These are phyloP conservation scores for Latrodectus geometricus DNA, from an alignment of 1,140 invertebrate species.

Conservation along the genomic window DNA sequence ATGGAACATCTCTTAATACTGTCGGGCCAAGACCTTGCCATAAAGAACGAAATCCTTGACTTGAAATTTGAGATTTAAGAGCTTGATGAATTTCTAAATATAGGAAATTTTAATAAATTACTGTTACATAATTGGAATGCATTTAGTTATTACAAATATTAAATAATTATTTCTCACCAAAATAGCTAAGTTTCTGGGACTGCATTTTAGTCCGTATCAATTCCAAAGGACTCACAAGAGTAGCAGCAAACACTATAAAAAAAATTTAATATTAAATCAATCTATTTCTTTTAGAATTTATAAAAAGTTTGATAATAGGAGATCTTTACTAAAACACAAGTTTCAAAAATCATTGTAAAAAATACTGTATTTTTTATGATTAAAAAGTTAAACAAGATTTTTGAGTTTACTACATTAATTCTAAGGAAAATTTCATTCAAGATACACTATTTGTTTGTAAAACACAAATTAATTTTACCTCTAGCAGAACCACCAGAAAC, in stretches of 20 bases:
- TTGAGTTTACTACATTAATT: too few species aligned
- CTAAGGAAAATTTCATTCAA: too few species aligned
- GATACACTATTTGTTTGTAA: too few species aligned
- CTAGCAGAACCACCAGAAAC: conserved; percentile 85
- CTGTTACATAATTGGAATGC: not conserved
- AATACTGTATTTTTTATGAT: too few species aligned
- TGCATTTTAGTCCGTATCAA: conserved; percentile 98
- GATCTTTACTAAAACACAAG: not conserved
- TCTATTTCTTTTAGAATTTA: not conserved
- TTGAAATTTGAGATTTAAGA: conserved; percentile 78
- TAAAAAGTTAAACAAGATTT: too few species aligned
- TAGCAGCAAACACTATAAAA: conserved; percentile 79
- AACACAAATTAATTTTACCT: conserved; percentile 66
- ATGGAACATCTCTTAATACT: conserved; percentile 94
- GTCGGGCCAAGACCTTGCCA: conserved; percentile 92
- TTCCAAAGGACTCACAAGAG: conserved; percentile 93
- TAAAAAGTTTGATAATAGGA: conserved; percentile 36
- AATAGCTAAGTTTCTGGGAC: conserved; percentile 88
- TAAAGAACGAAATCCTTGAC: conserved; percentile 81
- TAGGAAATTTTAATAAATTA: conserved; percentile 58
- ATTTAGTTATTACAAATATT: conserved; percentile 6
- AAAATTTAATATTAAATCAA: not conserved
- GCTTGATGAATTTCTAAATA: conserved; percentile 79
- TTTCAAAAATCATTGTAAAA: too few species aligned
- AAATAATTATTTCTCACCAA: conserved; percentile 73